Base-by-base conservation (phyloP, 2,113 vertebrate genomes). In the Microcebus tavaratra region DNA sequence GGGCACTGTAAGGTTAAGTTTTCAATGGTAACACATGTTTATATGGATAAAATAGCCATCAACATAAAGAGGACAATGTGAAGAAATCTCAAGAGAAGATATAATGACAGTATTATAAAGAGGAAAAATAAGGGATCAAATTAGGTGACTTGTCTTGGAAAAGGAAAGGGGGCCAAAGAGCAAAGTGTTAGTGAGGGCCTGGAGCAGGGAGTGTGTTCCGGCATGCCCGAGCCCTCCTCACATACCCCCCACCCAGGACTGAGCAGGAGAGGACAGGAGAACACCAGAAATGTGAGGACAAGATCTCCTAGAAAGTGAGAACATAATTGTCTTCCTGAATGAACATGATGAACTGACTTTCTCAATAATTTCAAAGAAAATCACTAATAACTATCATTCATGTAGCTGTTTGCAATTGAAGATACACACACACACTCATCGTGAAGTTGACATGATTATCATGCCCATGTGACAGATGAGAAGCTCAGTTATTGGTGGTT, bases 391-490 rank as follows among this genome's bases (percentile, higher is more conserved):
- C 73, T 50, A 65, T 88, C 34, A 85, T 87, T 90, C 73, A 73
- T 5, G 3, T 27, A 75, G 10, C 11, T 57, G 45, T 81, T 87
- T 94, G 42, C 27, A 57, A 81, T 14, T 78, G 27, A 88, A 94
- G 12, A 79, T 14, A 57, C 59, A 83, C 13, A 79, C 50, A 53
- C 50, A 25, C 21, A n/a, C 27, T 82, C 42, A n/a, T 42, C 50
- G 2, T 88, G 17, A 92, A 85, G 34, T 89, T 76, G 81, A 73
- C 67, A 8, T 65, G 84, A 81, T 84, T 75, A 91, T 39, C 59
- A 91, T 78, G 45, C 17, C 78, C 59, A 55, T 85, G 88, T 88
- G 78, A 73, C 18, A 89, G 36, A 96, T 31, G 50, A 94, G 34
- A n/a, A 93, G 23, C 25, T 59, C 63, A 53, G n/a, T n/a, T 67